Evolutionary conservation across 2,113 vertebrate species (phyloP).

Genomic region (Bubo blakistoni): DNA sequence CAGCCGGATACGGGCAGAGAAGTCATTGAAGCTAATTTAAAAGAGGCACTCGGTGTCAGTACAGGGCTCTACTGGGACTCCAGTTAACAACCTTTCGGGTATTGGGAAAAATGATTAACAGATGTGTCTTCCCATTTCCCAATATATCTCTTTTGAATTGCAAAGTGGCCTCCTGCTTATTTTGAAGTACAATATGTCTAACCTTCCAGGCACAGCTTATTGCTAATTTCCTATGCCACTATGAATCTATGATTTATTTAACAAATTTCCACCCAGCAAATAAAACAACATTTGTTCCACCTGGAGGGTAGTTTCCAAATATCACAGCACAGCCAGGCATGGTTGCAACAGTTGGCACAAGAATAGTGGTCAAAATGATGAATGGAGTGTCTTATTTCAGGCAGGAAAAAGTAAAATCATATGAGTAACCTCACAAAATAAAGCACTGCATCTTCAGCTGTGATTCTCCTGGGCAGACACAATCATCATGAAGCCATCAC

Average conservation of each 20-base stretch:
- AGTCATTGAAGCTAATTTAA: neutral
- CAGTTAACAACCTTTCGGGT: neutral
- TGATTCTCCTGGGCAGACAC: neutral
- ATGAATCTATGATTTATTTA: conserved; percentile 71
- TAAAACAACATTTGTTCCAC: conserved; percentile 72
- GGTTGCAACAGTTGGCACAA: conserved; percentile 12
- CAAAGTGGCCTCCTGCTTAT: conserved; percentile 55
- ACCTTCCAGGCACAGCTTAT: conserved; percentile 64
- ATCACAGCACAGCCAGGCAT: conserved; percentile 29
- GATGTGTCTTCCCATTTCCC: neutral
- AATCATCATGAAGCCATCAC: rapidly evolving
- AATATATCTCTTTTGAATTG: conserved; percentile 60
- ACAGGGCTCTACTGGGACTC: neutral
- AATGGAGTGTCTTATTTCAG: neutral
- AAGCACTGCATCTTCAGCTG: neutral
- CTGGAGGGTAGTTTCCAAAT: conserved; percentile 51
- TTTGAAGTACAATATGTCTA: conserved; percentile 64
- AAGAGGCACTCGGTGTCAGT: neutral
- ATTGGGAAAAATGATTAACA: conserved; percentile 9
- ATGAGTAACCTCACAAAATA: neutral
- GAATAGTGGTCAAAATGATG: neutral
- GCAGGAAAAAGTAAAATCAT: neutral
- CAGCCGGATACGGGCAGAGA: neutral
- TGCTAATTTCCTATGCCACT: conserved; percentile 67
- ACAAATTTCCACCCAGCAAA: conserved; percentile 63